Conservation (phyloP, 2,888 invertebrate genomes). For the Nephrotoma flavescens region DNA sequence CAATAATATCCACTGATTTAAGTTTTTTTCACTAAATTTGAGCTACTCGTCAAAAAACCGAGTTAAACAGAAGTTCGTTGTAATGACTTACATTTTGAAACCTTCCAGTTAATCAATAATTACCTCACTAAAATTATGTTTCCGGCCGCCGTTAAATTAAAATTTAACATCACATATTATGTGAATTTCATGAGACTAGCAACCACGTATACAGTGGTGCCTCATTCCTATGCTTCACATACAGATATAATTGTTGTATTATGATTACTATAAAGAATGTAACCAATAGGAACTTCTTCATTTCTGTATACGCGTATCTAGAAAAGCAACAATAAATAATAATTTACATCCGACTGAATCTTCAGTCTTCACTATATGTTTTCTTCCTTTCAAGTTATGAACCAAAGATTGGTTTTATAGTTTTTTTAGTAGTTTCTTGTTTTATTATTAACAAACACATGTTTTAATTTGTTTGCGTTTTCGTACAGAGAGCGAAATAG, state of each 20-base stretch:
- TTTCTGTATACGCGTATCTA: neutral
- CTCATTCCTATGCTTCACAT: no score
- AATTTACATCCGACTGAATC: neutral
- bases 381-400: neutral
- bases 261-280: neutral
- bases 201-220: neutral
- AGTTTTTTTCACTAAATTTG: neutral
- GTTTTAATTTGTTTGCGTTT: neutral
- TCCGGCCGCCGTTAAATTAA: no score
- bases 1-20: neutral
- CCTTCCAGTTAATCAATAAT: no score
- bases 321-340: neutral
- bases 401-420: neutral
- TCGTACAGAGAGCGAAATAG: neutral
- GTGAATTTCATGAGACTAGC: neutral
- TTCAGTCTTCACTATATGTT: neutral
- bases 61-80: neutral
- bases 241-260: no score
- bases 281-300: neutral
- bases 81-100: no score
- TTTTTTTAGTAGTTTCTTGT: neutral
- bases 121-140: no score
- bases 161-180: no score
- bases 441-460: neutral
- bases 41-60: neutral